phyloP scores from a whole-genome alignment of 2,797 vertebrate genomes.

The Clarias pachynema region DNA sequence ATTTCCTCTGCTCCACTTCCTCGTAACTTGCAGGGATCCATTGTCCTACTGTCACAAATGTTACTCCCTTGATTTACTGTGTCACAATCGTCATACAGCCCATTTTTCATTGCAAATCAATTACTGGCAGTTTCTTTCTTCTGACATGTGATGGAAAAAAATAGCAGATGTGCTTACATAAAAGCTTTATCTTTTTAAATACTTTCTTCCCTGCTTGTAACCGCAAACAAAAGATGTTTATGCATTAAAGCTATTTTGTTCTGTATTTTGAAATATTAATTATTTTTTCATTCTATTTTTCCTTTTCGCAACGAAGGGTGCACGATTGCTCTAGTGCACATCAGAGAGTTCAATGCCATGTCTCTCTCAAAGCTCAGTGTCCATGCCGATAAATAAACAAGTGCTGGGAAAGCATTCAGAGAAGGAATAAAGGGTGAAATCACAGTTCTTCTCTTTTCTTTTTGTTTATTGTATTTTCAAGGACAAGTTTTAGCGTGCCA shows the following conservation, averaged over 20 bases:
- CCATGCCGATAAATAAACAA: background rate
- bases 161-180: slow-evolving; percentile 21
- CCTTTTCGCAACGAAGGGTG: background rate
- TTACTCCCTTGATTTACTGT: slow-evolving; percentile 52
- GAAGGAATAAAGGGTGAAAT: background rate
- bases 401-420: background rate
- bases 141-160: slow-evolving; percentile 25
- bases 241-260: background rate
- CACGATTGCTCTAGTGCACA: background rate
- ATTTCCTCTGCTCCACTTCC: slow-evolving; percentile 24
- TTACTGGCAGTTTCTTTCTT: slow-evolving; percentile 50
- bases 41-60: slow-evolving; percentile 60
- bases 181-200: background rate
- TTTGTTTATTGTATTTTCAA: background rate
- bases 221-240: slow-evolving; percentile 19
- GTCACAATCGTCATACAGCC: slow-evolving; percentile 60
- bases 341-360: background rate
- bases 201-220: background rate
- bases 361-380: background rate
- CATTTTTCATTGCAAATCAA: slow-evolving; percentile 61
- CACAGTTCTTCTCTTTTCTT: background rate
- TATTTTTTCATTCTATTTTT: background rate
- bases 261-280: background rate
- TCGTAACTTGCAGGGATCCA: slow-evolving; percentile 46
- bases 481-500: background rate